Evolutionary conservation across 1,140 invertebrate species (phyloP), one percentile per base, ranked within the genome.

Genomic region (Xylocopa sonorina): DNA sequence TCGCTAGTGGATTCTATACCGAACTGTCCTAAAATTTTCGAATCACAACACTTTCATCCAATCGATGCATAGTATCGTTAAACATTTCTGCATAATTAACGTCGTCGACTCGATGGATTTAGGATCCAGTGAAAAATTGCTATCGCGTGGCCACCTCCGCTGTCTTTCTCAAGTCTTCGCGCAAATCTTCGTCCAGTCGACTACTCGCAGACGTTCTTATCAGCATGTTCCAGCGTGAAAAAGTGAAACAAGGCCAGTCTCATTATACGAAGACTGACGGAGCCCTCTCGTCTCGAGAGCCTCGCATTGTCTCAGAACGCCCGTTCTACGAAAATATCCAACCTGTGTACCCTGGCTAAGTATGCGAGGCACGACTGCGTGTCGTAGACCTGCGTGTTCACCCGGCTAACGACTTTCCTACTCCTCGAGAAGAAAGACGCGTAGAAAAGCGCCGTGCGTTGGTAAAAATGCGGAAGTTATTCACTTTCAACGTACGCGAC

Each of bases 221-320:
- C 80, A 80, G 58, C 71, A 21, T 69, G n/a, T 66, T 84, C 55
- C 69, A 87, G 27, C 41, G 29, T 72, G 66, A 34, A 75, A 67
- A 67, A 71, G 63, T 60, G 80, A 88, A 88, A 88, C 75, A 83
- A 87, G 83, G 74, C 71, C 80, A 78, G 50, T 50, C 87, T 88
- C 88, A 88, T 88, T 88, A 87, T 88, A 81, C 81, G 69, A 76
- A 43, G 63, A 81, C 78, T 41, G 73, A 71, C 48, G 38, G 41
- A 67, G 69, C 32, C 75, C 83, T 63, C 85, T 88, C 73, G 57
- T 84, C 82, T 88, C 82, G 68, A 88, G 86, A 53, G 64, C 21
- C 55, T 60, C 68, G 79, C 76, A 87, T 88, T 87, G 79, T 89
- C 76, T 88, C 32, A 16, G 69, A 82, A 60, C 71, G 46, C 58